Evolutionary conservation across 2,888 invertebrate genomes (phyloP), one percentile per base, ranked within the genome.

Genomic region (Seira ritae): DNA sequence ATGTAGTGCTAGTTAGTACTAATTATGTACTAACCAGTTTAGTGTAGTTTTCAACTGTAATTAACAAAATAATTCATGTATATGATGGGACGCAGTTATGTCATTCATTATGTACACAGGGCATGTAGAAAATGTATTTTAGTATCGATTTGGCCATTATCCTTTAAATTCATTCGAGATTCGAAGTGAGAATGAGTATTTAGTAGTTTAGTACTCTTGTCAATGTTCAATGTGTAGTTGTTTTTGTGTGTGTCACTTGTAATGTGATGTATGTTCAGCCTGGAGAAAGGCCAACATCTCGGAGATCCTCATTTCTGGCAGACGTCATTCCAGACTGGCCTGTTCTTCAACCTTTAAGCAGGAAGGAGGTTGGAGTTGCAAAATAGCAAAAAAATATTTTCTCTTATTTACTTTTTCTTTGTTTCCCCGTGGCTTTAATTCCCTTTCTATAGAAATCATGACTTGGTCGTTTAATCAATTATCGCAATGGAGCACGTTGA

Each of bases 291-390:
- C 89, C 91, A 91, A 92, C 89, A 91, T 86, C 85, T 15, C 94
- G 96, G 94, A 94, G 96, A 93, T 95, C 94, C 91, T 97, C 96
- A 91, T 93, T 97, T 92, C 69, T 84, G 50, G 96, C 96, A 90
- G 97, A 98, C 93, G 93, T 97, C 93, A 97, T 98, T 92, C 97
- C 97, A 91, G 97, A 97, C 93, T 98, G 97, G 97, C 97, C 97
- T 91, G 95, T 94, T 91, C 94, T 96, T 91, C 95, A 95, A 92
- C 94, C 94, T 93, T 94, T 94, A 93, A 93, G 93, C 93, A 94
- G 93, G 93, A 93, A 94, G 94, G 96, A 96, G 96, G 96, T 96
- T 95, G 94, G 95, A 93, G 79, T 85, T 72, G 80, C 90, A 91
- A 90, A 77, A 62, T 2, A 62, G n/a, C 8, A 62, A 22, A 62